Evolutionary conservation across 2,888 invertebrate species (phyloP).

Genomic region (Crematogaster levior): DNA sequence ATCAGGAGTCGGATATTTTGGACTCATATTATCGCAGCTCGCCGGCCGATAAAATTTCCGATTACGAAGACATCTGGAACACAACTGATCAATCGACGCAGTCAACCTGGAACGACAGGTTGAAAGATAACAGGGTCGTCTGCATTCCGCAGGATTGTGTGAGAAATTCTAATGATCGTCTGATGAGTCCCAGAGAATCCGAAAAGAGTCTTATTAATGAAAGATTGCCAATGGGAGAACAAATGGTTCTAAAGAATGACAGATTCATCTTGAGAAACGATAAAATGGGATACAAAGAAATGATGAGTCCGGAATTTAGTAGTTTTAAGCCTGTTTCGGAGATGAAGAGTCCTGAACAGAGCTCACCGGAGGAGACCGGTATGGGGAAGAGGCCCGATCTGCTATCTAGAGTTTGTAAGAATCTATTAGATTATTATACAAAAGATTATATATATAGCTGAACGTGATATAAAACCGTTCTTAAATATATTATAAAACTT

Average conservation of each 20-base stretch:
- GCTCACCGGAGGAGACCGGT: constrained; percentile 78
- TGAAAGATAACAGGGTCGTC: constrained; percentile 60
- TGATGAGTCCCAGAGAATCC: constrained; percentile 54
- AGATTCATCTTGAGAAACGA: constrained; percentile 81
- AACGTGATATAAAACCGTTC: too few relatives aligned
- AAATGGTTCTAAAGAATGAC: constrained; percentile 73
- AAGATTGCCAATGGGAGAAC: constrained; percentile 68
- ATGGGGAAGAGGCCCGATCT: constrained; percentile 82
- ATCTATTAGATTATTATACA: neutral
- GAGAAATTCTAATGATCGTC: constrained; percentile 76
- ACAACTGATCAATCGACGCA: constrained; percentile 84
- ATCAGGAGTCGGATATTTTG: constrained; percentile 92
- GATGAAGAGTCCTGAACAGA: constrained; percentile 74
- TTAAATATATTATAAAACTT: too few relatives aligned
- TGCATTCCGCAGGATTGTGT: constrained; percentile 70
- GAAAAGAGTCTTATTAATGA: constrained; percentile 75
- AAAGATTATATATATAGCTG: too few relatives aligned
- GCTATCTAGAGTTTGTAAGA: constrained; percentile 84
- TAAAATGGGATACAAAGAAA: constrained; percentile 82
- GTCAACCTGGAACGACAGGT: constrained; percentile 82
- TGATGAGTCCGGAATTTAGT: constrained; percentile 83
- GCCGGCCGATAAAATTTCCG: constrained; percentile 96
- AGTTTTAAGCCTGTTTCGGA: constrained; percentile 83
- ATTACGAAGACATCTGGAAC: constrained; percentile 97
- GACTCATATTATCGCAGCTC: constrained; percentile 96